Base-by-base conservation (phyloP, 2,797 vertebrate species). In the Chaetodon trifasciatus region DNA sequence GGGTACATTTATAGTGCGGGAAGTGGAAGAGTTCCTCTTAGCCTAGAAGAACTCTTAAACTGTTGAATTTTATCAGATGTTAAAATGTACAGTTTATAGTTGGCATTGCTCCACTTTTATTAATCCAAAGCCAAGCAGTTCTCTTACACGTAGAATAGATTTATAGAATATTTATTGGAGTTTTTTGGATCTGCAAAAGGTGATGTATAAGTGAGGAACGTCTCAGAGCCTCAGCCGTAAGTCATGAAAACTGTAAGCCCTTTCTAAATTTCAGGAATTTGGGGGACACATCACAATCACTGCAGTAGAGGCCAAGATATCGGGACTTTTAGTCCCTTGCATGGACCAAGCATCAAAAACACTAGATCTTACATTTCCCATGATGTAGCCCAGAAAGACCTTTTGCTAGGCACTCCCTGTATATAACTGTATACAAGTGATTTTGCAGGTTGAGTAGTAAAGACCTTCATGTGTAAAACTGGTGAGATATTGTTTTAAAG, bases 401-500 rank as follows among this genome's bases (percentile, higher is more conserved):
- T 55, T 64, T 55, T 52, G 16, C 17, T 2, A n/a, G 47, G 32
- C 35, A 21, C 4, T 4, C 10, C 3, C 8, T n/a, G 23, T 35
- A 11, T 17, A 12, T 42, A 10, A 10, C 10, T 7, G 1, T 13
- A 39, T 39, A 42, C n/a, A 19, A 47, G 17, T 28, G n/a, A 63
- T 55, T 24, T 70, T 58, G 37, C 17, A 56, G n/a, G 42, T 49
- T 28, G 32, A 70, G 40, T 21, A 24, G 63, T 58, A 21, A 75
- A 50, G 7, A 12, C 42, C 50, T 50, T 37, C 11, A 37, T n/a
- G 21, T 57, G 15, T 70, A 9, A 58, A 58, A 60, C 37, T 44
- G 11, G 44, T 64, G 64, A 7, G n/a, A 23, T 39, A 46, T 17
- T 32, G 6, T 60, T 65, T 74, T 66, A 70, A 76, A 50, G 55